Evolutionary conservation across 1,140 invertebrate genomes (phyloP), one percentile per base, ranked within the genome.

Genomic region (Ruditapes philippinarum): DNA sequence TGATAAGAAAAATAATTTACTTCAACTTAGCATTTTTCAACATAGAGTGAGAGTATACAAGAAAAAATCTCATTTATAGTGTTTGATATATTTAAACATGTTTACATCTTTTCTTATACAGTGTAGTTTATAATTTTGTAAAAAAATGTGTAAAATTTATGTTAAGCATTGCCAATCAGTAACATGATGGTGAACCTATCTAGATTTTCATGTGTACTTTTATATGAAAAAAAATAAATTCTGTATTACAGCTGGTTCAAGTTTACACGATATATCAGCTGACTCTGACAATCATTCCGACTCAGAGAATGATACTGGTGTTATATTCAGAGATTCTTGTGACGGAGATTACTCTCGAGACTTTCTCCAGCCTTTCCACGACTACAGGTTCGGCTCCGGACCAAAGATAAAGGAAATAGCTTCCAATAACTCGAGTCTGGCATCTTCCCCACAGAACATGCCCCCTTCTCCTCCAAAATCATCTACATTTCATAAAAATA

Each of bases 351-450:
- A 17, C 33, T 51, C 45, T 54, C 40, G 14, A 22, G 74, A 36
- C 31, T 28, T 33, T 33, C 9, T 76, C 0, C 42, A 25, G 17
- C 5, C 22, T 14, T 70, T 9, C 28, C 14, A 51, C 12, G 14
- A 38, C 14, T 12, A 25, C 73, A 28, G 22, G 45, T 78, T n/a
- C 7, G 65, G 19, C 42, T 28, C n/a, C 1, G 81, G 81, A 19
- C 60, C 65, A 19, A 84, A 70, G n/a, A 84, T 84, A 28, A 70
- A 70, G 31, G 81, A 70, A 70, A 84, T 84, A n/a, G 11, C 25
- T 62, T 84, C 81, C 49, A 84, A 84, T 31, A 45, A 62, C 33
- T 84, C 81, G 22, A 84, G 81, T 73, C 81, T 70, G 28, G 81
- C 81, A 31, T 45, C 81, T 36, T 84, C 81, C 9, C 81, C 81